Evolutionary conservation across 2,797 vertebrate species (phyloP).

Genomic region (Ctenopoma kingsleyae): DNA sequence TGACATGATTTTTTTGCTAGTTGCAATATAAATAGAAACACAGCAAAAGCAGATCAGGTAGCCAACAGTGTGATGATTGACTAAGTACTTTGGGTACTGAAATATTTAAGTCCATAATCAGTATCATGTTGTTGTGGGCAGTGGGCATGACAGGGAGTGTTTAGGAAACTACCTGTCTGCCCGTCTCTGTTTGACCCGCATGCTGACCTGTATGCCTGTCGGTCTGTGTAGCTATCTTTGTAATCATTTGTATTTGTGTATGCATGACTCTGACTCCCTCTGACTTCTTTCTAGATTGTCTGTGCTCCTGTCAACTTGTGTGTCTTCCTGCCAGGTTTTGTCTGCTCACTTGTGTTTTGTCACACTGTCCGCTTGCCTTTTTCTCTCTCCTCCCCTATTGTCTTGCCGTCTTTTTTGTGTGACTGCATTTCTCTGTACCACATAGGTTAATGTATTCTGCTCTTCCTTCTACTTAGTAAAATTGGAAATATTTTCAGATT

Average conservation of each 20-base stretch:
- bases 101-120: neutral
- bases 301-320: constrained; percentile 44
- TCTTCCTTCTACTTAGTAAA: constrained; percentile 14
- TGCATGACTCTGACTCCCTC: constrained; percentile 28
- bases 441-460: constrained; percentile 21
- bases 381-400: constrained; percentile 11
- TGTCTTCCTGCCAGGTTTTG: constrained; percentile 27
- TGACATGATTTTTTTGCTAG: too few relatives aligned
- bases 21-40: too few relatives aligned
- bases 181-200: constrained; percentile 48
- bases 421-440: constrained; percentile 16
- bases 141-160: neutral
- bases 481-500: constrained; percentile 17
- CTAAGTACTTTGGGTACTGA: neutral
- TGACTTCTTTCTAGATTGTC: constrained; percentile 42
- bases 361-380: constrained; percentile 20
- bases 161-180: constrained; percentile 50
- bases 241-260: constrained; percentile 32
- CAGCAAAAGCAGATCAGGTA: too few relatives aligned
- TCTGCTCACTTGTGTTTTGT: constrained; percentile 43
- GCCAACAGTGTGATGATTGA: too few relatives aligned
- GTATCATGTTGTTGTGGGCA: neutral
- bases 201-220: constrained; percentile 42
- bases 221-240: constrained; percentile 27
- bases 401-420: constrained; percentile 27